Conservation (phyloP, 2,888 invertebrate genomes). For the Lochmaea crataegi region DNA sequence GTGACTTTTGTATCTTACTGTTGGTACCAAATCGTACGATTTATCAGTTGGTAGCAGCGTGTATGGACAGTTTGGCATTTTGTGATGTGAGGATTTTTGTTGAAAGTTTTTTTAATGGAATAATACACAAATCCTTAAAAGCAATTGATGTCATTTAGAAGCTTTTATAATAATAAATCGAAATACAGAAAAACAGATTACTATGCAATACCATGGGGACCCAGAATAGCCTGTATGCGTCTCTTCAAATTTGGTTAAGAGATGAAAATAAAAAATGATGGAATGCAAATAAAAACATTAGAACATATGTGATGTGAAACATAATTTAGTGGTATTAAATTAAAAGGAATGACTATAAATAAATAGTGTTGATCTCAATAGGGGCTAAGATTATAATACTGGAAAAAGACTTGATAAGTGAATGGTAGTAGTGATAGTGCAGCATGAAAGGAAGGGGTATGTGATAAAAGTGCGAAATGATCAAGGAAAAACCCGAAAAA, state of each 20-base stretch:
- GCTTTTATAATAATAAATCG: constrained; percentile 52
- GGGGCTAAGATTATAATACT: constrained; percentile 51
- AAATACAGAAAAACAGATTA: constrained; percentile 56
- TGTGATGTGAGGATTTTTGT: constrained; percentile 66
- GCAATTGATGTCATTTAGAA: constrained; percentile 59
- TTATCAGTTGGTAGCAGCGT: constrained; percentile 64
- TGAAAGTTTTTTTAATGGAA: constrained; percentile 65
- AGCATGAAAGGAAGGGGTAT: constrained; percentile 61
- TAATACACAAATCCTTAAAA: constrained; percentile 58
- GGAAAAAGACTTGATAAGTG: constrained; percentile 57
- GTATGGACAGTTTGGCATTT: constrained; percentile 67
- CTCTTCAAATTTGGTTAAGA: constrained; percentile 65
- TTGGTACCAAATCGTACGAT: constrained; percentile 46
- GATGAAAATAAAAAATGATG: constrained; percentile 66
- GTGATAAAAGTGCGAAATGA: constrained; percentile 63
- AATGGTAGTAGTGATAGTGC: constrained; percentile 59
- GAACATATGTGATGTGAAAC: constrained; percentile 66
- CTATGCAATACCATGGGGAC: constrained; percentile 59
- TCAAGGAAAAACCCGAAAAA: constrained; percentile 66
- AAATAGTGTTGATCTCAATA: constrained; percentile 51
- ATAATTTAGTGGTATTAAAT: constrained; percentile 61
- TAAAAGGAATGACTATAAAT: constrained; percentile 57
- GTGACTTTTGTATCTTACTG: constrained; percentile 51
- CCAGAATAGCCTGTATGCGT: constrained; percentile 59
- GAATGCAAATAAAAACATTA: constrained; percentile 67